Evolutionary conservation across 2,888 invertebrate species (phyloP), one percentile per base, ranked within the genome.

Genomic region (Ommatoiulus sabulosus): DNA sequence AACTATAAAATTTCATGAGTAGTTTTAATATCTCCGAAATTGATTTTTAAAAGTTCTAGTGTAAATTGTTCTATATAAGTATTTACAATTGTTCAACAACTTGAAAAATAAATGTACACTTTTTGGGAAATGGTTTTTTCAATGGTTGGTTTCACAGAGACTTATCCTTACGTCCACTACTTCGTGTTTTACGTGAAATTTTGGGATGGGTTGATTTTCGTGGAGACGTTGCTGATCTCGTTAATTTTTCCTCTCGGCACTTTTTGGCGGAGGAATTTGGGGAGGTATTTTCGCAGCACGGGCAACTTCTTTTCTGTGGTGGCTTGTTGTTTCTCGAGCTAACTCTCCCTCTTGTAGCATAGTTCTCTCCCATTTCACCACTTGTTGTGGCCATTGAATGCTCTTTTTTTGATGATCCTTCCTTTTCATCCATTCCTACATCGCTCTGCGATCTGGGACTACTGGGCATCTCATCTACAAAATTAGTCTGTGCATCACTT

Each of bases 241-340:
- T 85, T 15, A 12, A n/a, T 44, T 44, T 85, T 63, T 87, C 72
- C n/a, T 43, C 87, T 44, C 72, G 24, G 84, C 88, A 88, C 72
- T 48, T 88, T 84, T 88, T 88, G 35, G 88, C 20, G 15, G 88
- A 84, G 24, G 44, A 86, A 57, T 87, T 87, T 57, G 88, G 84
- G 20, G 88, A 63, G 3, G 46, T 43, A 17, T 88, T 84, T n/a
- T 84, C 88, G 15, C 88, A 88, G 24, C 84, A 80, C 17, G 84
- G 84, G 44, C 88, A 88, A 84, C 88, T 43, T 17, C 84, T 35
- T 84, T 88, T 88, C 35, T 80, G 84, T 24, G 88, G 46, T 2
- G 35, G 35, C 46, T 88, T 88, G 20, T 84, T 84, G 7, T 44
- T 88, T 48, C 88, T 80, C 24, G 88, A 84, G 84, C 88, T 88